Evolutionary conservation across 2,113 vertebrate genomes (phyloP).

Genomic region (Melanerpes aurifrons): DNA sequence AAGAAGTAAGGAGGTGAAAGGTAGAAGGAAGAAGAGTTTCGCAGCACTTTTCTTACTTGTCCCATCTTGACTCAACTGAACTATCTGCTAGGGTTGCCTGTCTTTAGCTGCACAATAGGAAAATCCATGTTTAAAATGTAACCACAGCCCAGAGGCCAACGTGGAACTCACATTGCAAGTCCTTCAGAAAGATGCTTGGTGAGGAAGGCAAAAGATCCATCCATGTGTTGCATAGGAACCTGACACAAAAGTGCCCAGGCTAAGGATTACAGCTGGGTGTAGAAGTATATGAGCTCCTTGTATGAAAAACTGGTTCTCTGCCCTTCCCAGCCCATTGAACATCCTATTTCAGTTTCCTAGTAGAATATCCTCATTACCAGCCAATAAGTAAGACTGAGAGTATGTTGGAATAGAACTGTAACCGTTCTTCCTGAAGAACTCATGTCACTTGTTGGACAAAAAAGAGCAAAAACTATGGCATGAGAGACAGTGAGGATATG

Average conservation of each 20-base stretch:
- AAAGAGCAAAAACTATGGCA: neutral
- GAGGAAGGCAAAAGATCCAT: neutral
- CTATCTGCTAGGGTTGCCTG: neutral
- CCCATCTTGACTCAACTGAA: neutral
- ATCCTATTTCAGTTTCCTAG: neutral
- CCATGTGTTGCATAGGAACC: neutral
- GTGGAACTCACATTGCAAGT: neutral
- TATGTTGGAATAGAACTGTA: neutral
- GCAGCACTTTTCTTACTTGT: too few relatives aligned
- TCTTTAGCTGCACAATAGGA: neutral
- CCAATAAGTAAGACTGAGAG: neutral
- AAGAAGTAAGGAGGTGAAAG: too few relatives aligned
- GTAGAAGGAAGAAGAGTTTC: too few relatives aligned
- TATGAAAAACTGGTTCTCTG: neutral
- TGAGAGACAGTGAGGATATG: neutral
- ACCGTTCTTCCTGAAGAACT: neutral
- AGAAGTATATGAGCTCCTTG: neutral
- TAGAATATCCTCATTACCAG: neutral
- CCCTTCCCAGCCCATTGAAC: neutral
- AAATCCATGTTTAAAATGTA: neutral
- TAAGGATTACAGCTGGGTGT: neutral
- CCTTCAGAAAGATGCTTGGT: neutral
- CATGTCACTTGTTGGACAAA: neutral
- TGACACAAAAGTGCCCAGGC: neutral
- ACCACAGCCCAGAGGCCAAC: neutral